These are phyloP conservation scores for Prionace glauca DNA, from an alignment of 2,797 vertebrate species.

Conservation along the genomic window DNA sequence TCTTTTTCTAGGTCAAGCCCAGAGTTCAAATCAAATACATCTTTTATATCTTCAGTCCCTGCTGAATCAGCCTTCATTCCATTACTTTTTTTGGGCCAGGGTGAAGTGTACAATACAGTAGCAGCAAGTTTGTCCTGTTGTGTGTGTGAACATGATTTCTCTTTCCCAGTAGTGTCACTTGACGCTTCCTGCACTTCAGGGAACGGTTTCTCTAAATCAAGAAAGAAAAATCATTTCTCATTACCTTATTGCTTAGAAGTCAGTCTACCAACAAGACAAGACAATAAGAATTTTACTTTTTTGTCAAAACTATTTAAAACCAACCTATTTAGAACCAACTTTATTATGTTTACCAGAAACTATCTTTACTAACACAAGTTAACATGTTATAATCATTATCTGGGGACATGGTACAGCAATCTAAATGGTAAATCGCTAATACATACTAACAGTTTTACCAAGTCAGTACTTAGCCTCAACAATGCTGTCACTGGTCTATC, in stretches of 20 bases:
- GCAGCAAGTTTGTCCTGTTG: background rate
- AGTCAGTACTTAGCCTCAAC: background rate
- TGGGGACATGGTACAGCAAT: background rate
- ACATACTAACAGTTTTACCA: background rate
- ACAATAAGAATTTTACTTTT: background rate
- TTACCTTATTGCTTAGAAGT: background rate
- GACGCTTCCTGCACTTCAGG: background rate
- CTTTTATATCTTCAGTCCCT: background rate
- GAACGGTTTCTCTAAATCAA: background rate
- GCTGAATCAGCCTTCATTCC: background rate
- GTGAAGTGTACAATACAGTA: background rate
- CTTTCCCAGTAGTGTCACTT: background rate
- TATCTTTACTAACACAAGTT: background rate
- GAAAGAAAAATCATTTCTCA: constrained; percentile 7
- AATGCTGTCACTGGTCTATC: background rate
- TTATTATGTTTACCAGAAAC: background rate
- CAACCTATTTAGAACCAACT: background rate
- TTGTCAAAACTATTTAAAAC: background rate
- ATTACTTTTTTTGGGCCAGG: background rate
- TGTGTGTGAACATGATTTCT: constrained; percentile 7
- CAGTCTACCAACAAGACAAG: background rate
- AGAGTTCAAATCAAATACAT: background rate
- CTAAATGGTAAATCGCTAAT: background rate
- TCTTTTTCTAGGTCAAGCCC: background rate
- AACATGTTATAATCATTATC: background rate